Base-by-base conservation (phyloP, 2,113 vertebrate genomes). In the Eurypyga helias region DNA sequence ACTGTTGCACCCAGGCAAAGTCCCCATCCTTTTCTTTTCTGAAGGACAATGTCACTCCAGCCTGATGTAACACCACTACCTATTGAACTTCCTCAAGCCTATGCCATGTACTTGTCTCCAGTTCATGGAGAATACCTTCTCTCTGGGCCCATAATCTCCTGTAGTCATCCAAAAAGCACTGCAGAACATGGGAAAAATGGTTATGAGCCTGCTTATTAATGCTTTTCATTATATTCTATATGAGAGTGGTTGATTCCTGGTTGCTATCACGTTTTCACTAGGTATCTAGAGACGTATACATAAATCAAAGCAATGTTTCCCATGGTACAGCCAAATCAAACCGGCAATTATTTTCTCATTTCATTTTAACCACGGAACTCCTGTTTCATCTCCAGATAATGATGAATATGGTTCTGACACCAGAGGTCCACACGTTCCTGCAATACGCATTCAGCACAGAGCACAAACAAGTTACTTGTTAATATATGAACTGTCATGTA, bases 401-500 rank as follows among this genome's bases (percentile, higher is more conserved):
- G 61, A 94, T 8, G 16, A 65, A 87, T 84, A 76, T 49, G 69
- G 77, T 92, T 95, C 92, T 78, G 77, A 97, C 89, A 95, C 55
- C 92, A 93, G 92, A 97, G 94, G 82, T 91, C 92, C 94, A 91
- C 96, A 91, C 0, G 1, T 69, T 94, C 90, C 90, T 93, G 69
- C 60, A 89, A 17, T 88, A 67, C 85, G 93, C 52, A 61, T 85
- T 57, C 89, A 87, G 62, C 57, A 78, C 10, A 0, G 25, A 86
- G 83, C 90, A 89, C 81, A 83, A 90, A 80, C 83, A 94, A 93
- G 91, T 77, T 90, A 55, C 75, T 91, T 82, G 76, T 91, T 96
- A 96, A 96, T 94, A 84, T 92, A 95, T 78, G 91, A 96, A 96
- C 94, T 97, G 95, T 97, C 96, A 96, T 93, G 88, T 88, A 93